These are phyloP conservation scores for Volucella bombylans DNA, from an alignment of 2,888 invertebrate genomes.

Conservation along the genomic window DNA sequence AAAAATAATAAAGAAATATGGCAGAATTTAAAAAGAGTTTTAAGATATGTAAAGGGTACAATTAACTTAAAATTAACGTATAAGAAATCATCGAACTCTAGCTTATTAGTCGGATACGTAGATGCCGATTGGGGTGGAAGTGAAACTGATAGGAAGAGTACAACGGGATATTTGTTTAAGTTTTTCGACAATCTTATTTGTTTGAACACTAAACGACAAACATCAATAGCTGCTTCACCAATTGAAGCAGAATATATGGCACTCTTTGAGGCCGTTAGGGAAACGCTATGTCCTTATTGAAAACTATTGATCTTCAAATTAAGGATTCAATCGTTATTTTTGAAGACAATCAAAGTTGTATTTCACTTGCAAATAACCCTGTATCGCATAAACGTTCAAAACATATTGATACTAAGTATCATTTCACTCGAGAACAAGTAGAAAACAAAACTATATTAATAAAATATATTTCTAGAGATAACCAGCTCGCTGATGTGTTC, in stretches of 20 bases:
- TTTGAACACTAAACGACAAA: conserved; percentile 61
- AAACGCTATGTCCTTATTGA: conserved; percentile 42
- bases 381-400: too few species aligned
- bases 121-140: conserved; percentile 46
- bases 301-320: conserved; percentile 10
- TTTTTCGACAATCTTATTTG: conserved; percentile 43
- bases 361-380: too few species aligned
- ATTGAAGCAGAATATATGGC: too few species aligned
- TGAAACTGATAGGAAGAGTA: conserved; percentile 55
- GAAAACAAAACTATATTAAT: conserved; percentile 24
- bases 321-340: conserved; percentile 22
- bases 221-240: conserved; percentile 53
- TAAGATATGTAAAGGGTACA: too few species aligned
- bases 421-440: too few species aligned
- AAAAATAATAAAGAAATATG: conserved; percentile 29
- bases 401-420: too few species aligned
- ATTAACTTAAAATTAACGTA: too few species aligned
- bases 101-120: conserved; percentile 29
- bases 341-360: too few species aligned
- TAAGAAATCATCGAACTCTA: conserved; percentile 37
- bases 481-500: too few species aligned
- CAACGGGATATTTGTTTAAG: conserved; percentile 60
- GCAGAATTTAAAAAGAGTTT: too few species aligned
- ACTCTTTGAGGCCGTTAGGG: conserved; percentile 35
- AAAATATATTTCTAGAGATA: conserved; percentile 53